Evolutionary conservation across 2,888 invertebrate genomes (phyloP).

Genomic region (Sphaeridia pumilis): DNA sequence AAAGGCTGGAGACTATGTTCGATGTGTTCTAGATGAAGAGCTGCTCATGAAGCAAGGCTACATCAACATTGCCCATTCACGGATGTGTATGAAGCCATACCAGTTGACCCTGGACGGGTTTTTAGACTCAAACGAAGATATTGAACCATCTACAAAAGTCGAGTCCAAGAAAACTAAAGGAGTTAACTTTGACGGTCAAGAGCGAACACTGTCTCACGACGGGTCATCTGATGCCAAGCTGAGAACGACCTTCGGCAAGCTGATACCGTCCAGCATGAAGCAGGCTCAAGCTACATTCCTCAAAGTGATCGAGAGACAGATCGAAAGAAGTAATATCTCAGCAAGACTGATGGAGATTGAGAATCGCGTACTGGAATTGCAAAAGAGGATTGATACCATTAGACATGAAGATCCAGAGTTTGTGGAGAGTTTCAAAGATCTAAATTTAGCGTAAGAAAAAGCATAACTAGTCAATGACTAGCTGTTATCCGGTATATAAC

Average conservation of each 20-base stretch:
- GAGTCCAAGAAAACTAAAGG: too few relatives aligned
- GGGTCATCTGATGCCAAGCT: constrained; percentile 4
- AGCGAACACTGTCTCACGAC: neutral
- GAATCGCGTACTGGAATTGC: neutral
- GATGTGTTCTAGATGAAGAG: constrained; percentile 8
- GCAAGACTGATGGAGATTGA: neutral
- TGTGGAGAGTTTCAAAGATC: too few relatives aligned
- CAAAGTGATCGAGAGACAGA: neutral
- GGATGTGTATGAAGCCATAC: constrained; percentile 14
- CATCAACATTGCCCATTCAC: constrained; percentile 11
- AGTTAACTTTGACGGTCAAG: neutral
- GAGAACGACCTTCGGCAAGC: constrained; percentile 1
- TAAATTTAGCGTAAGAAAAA: too few relatives aligned
- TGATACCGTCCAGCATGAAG: constrained; percentile 10
- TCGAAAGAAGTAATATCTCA: constrained; percentile 9
- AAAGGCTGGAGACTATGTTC: constrained; percentile 7
- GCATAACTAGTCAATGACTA: too few relatives aligned
- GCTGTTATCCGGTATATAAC: too few relatives aligned
- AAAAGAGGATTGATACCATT: neutral
- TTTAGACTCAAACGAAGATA: neutral
- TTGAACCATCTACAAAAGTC: constrained; percentile 1
- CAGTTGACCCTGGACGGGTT: constrained; percentile 2
- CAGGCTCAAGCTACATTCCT: constrained; percentile 6
- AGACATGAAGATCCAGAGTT: neutral
- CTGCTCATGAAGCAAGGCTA: constrained; percentile 7